These are phyloP conservation scores for Allobates femoralis DNA, from an alignment of 2,797 vertebrate genomes.

Conservation along the genomic window DNA sequence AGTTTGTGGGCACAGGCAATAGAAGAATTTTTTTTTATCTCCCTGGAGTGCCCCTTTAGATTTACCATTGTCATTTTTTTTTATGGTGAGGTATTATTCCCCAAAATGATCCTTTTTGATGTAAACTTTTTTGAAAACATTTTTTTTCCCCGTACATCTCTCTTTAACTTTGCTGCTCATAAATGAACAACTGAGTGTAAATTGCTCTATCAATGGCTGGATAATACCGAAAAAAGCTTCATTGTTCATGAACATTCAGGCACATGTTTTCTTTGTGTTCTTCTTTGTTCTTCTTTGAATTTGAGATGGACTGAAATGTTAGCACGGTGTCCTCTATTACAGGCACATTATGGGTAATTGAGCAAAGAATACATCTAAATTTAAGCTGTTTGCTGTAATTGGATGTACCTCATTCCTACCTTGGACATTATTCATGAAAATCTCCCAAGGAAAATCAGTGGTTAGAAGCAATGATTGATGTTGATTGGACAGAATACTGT, in stretches of 20 bases:
- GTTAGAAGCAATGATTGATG: neutral
- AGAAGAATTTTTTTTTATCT: no score
- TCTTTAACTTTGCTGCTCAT: neutral
- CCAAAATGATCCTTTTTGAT: no score
- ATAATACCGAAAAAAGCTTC: neutral
- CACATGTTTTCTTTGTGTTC: neutral
- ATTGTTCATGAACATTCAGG: neutral
- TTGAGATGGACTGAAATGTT: neutral
- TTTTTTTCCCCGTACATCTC: no score
- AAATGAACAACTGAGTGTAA: neutral
- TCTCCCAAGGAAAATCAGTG: neutral
- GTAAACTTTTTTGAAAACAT: no score
- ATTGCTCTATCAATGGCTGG: neutral
- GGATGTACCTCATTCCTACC: neutral
- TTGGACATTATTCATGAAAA: neutral
- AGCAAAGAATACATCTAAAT: neutral
- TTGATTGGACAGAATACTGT: neutral
- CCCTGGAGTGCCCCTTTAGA: no score
- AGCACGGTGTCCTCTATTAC: no score
- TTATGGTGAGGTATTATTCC: no score
- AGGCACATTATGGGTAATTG: neutral
- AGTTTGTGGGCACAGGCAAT: no score
- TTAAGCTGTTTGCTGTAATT: neutral
- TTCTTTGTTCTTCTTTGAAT: no score
- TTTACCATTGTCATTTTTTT: no score